Conservation (phyloP, 2,113 vertebrate species). For the Sphyrna mokarran region DNA sequence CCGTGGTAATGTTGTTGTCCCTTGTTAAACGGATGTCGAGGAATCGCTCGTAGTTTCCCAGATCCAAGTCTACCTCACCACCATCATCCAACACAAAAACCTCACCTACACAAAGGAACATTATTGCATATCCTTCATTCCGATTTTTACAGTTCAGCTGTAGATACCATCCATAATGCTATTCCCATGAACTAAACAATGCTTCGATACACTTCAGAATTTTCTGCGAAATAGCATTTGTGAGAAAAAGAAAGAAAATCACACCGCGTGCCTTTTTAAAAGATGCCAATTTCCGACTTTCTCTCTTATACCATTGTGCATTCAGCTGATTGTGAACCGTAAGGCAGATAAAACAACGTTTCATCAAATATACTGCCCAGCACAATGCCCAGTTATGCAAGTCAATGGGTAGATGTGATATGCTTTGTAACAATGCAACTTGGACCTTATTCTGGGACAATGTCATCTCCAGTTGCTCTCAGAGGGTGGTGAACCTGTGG, state of each 20-base stretch:
- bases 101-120: conserved; percentile 62
- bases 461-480: not conserved
- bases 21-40: conserved; percentile 88
- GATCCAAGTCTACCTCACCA: conserved; percentile 90
- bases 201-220: not conserved
- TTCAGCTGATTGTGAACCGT: not conserved
- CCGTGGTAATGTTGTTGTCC: conserved; percentile 96
- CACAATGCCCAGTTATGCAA: not conserved
- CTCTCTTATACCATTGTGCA: not conserved
- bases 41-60: conserved; percentile 94
- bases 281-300: not conserved
- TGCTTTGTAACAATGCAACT: not conserved
- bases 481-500: too few species aligned
- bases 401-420: not conserved
- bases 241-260: not conserved
- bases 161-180: not conserved
- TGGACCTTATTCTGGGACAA: not conserved
- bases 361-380: not conserved
- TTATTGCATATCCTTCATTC: not conserved
- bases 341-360: not conserved
- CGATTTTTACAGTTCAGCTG: not conserved
- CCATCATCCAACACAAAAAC: conserved; percentile 94
- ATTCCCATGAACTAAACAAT: not conserved
- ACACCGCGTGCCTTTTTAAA: not conserved
- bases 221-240: not conserved